Base-by-base conservation (phyloP, 2,113 vertebrate species). In the Otis tarda region DNA sequence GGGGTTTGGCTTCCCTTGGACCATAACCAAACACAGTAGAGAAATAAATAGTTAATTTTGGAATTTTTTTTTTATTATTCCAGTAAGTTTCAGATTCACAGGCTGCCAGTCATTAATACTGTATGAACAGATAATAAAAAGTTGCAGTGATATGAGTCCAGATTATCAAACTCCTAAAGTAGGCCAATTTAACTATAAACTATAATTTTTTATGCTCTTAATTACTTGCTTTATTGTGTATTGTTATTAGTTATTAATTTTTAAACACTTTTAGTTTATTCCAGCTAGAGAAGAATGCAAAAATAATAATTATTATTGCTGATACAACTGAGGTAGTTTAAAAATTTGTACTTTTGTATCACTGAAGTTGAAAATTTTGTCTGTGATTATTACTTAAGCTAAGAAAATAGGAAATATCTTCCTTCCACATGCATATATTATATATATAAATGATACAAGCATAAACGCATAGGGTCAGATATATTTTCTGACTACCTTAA, bases 311-410 rank as follows among this genome's bases (percentile, higher is more conserved):
- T 73, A 55, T 60, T 77, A 31, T 33, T 79, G 18, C 14, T 71
- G 19, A 39, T 50, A 65, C 2, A 19, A 76, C 14, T 77, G 18
- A 77, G 27, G 8, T 68, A 57, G 78, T 83, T 78, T 33, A 2
- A 68, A 90, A 79, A 41, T 7, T 60, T 89, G 5, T 28, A 21
- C 8, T 67, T 87, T 49, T 37, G 2, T 87, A 45, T 37, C 89
- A 92, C 61, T 96, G 88, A 94, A 87, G 95, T 69, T n/a, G 63
- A 93, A 94, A 76, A 77, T 94, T 95, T 96, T 90, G 37, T 96
- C 71, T 90, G 12, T 57, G 61, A 3, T 59, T 92, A 68, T 93
- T 75, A 70, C 65, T 95, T 90, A 70, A 92, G 80, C 63, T 93
- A 35, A 75, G 41, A 97, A 97, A 96, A 87, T 73, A 95, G 45